Base-by-base conservation (phyloP, 2,113 vertebrate species). In the Bubo scandiacus region DNA sequence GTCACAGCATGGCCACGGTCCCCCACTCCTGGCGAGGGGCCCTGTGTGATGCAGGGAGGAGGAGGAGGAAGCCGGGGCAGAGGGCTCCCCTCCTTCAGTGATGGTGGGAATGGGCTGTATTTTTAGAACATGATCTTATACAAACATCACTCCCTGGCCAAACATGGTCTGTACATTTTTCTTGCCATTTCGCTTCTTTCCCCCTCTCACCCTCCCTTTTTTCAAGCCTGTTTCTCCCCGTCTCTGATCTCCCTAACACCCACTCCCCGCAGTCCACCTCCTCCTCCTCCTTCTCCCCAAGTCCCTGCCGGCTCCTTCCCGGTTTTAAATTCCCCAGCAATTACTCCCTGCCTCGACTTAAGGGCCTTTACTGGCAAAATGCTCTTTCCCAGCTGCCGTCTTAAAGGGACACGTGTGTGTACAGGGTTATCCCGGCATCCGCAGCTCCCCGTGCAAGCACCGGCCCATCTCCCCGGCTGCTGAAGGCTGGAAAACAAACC, bases 51-150 rank as follows among this genome's bases (percentile, higher is more conserved):
- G 59, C 11, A 4, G 67, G 59, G 14, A 12, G 74, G 68, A 45
- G 43, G 16, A 81, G 43, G 16, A 81, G 47, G 85, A 43, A 47
- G 63, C 68, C 1, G 6, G 14, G 81, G 82, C 90, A 22, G 80
- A 70, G 75, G 84, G 61, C 81, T 92, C 61, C 83, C 47, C 61
- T 75, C 65, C 80, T 29, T 47, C 20, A 2, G 57, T 11, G 2
- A 18, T 66, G 92, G 87, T 96, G 96, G 96, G 96, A 96, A 96
- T 32, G 2, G 88, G 92, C 92, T 85, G 88, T 95, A 97, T 97
- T 97, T 97, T 96, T 95, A 95, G 96, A 96, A 97, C 90, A 94
- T 32, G 94, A 93, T 88, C 96, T 96, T 96, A 94, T 62, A 40
- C 95, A 96, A 96, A 96, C 96, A 97, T 90, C 82, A 1, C 82